A percentile compares a stretch with the other conserved stretches of the same genome.
Conservation (phyloP, 1,140 invertebrate genomes). For the Brachionus plicatilis region DNA sequence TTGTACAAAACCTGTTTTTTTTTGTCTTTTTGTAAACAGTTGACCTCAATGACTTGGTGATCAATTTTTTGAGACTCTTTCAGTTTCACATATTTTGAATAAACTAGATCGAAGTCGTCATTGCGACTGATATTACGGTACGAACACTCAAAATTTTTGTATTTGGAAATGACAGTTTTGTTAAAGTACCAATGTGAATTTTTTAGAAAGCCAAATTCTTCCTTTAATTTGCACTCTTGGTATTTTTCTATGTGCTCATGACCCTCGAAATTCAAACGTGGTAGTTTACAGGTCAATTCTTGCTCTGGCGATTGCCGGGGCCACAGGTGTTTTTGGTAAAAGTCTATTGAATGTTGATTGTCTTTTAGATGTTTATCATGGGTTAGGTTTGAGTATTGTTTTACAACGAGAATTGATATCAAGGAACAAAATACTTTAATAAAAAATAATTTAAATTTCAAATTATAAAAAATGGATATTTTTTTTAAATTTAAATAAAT, state of each 20-base stretch:
- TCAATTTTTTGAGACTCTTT: not conserved
- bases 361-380: not conserved
- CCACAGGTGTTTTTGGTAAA: not conserved
- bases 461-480: not conserved
- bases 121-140: not conserved
- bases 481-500: too few relatives aligned
- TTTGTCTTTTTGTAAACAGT: not conserved
- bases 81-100: not conserved
- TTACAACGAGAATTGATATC: not conserved
- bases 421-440: not conserved
- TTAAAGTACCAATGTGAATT: constrained; percentile 7
- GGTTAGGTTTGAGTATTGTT: not conserved
- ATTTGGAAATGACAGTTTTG: not conserved
- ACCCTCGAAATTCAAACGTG: not conserved
- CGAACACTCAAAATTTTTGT: not conserved
- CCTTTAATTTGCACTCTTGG: not conserved
- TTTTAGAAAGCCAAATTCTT: not conserved
- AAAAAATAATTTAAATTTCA: not conserved
- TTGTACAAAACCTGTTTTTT: not conserved
- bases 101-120: not conserved
- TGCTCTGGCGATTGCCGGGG: not conserved
- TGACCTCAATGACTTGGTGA: not conserved
- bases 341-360: not conserved
- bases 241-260: not conserved
- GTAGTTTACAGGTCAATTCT: not conserved